These are phyloP conservation scores for Bradypodion ventrale DNA, from an alignment of 2,797 vertebrate genomes.

Conservation along the genomic window DNA sequence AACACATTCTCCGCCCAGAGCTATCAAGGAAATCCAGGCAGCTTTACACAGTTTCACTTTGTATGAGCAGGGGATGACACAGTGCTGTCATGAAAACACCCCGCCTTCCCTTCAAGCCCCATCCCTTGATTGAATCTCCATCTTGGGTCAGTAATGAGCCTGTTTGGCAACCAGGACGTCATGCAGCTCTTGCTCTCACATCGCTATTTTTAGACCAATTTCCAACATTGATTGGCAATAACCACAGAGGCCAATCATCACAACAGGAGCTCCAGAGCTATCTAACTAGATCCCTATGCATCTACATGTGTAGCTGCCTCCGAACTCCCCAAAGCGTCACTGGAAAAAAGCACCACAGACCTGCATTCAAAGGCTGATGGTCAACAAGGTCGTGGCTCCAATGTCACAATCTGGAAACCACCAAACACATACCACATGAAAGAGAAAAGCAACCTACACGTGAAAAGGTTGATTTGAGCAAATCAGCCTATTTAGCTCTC, in stretches of 20 bases:
- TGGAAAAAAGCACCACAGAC: not conserved
- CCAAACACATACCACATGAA: too few species aligned
- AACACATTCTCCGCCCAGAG: not conserved
- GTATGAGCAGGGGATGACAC: not conserved
- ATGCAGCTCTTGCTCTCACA: not conserved
- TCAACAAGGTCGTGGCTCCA: too few species aligned
- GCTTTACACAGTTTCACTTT: not conserved
- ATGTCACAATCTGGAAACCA: not conserved
- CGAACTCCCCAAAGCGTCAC: too few species aligned
- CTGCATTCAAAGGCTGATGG: not conserved
- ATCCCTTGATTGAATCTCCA: not conserved
- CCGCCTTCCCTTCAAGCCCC: not conserved
- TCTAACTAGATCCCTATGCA: not conserved
- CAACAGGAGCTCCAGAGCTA: not conserved
- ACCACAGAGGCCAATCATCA: constrained; percentile 10
- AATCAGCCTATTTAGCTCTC: constrained; percentile 15
- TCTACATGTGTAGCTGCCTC: too few species aligned
- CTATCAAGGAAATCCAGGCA: not conserved
- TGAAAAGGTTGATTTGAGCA: not conserved
- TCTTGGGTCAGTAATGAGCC: not conserved
- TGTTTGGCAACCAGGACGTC: not conserved
- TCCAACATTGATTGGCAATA: constrained; percentile 54
- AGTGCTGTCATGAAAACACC: too few species aligned
- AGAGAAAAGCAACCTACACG: not conserved
- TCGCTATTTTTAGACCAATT: constrained; percentile 58